Evolutionary conservation across 2,888 invertebrate species (phyloP), one percentile per base, ranked within the genome.

Genomic region (Periphyllus acericola): DNA sequence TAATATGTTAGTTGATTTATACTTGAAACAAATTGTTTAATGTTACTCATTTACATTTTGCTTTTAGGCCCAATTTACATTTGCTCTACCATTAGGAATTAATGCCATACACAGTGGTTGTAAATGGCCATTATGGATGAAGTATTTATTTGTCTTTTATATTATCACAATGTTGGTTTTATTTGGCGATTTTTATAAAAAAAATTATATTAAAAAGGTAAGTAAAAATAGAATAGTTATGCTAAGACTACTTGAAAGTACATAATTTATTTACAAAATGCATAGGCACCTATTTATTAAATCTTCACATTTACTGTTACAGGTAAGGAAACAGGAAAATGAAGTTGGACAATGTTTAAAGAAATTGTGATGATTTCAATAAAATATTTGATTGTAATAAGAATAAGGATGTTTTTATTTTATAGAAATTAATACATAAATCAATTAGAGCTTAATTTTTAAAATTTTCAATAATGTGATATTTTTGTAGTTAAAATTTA

Each of bases 71-170:
- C 97, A 97, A 92, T 97, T 97, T 92, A 95, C 95, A 3, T 94
- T 95, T 90, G 96, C 96, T 36, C 92, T 97, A 89, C 91, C 95
- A 89, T 93, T 97, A 90, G 96, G 96, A 78, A 92, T 95, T 83
- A 96, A 96, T 91, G 96, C 96, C 60, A 94, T 97, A 90, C 92
- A 94, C 89, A 95, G 94, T 25, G 95, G 95, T 90, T 97, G 97
- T 92, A 96, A 96, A 91, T 97, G 96, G 91, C 96, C 96, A 0
- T 92, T 95, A n/a, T 97, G 97, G 96, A 96, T 97, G 95, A 96
- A 96, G 91, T 96, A 96, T 91, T 94, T 95, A 0, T 94, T 96
- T 83, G 96, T 96, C 89, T 92, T 95, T 89, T 97, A 97, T 92
- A 96, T 97, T 96, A 93, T 96, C 90, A 95, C 96, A 6, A 97